Percentiles rank a stretch among this genome's conserved stretches.
These are phyloP conservation scores for Polia nebulosa DNA, from an alignment of 2,888 invertebrate species.

Conservation along the genomic window DNA sequence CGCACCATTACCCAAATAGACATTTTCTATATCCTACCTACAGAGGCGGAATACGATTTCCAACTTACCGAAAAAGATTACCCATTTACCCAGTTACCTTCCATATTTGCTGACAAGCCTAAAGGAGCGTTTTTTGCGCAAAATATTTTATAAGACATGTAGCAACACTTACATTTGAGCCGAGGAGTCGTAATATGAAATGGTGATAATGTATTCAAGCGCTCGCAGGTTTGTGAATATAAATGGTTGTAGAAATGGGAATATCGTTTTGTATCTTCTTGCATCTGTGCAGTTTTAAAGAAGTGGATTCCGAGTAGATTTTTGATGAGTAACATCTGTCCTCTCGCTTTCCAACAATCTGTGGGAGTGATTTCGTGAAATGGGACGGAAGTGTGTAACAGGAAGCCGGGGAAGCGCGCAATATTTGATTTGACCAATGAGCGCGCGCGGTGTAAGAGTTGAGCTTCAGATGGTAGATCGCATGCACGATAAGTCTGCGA, in stretches of 20 bases:
- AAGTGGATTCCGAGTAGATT: too few relatives aligned
- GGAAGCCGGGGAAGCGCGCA: too few relatives aligned
- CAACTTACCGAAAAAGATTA: conserved; percentile 15
- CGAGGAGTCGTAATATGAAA: not conserved
- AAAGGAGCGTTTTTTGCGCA: conserved; percentile 6
- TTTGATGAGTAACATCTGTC: too few relatives aligned
- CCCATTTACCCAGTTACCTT: not conserved
- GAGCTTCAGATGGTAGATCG: too few relatives aligned
- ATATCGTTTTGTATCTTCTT: not conserved
- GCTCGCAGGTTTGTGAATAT: not conserved
- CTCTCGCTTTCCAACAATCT: too few relatives aligned
- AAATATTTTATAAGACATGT: conserved; percentile 22
- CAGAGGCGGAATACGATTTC: not conserved
- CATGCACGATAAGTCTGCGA: too few relatives aligned
- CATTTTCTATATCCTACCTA: not conserved
- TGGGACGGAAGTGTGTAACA: too few relatives aligned
- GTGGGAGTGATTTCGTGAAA: too few relatives aligned
- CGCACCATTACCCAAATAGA: conserved; percentile 25
- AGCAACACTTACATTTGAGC: conserved; percentile 3
- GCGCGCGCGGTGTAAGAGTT: too few relatives aligned
- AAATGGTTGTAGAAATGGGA: not conserved
- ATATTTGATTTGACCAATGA: too few relatives aligned
- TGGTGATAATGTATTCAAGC: conserved; percentile 4
- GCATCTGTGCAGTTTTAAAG: not conserved
- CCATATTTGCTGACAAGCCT: conserved; percentile 25